Base-by-base conservation (phyloP, 2,797 vertebrate genomes). In the Steatocranus sp. region DNA sequence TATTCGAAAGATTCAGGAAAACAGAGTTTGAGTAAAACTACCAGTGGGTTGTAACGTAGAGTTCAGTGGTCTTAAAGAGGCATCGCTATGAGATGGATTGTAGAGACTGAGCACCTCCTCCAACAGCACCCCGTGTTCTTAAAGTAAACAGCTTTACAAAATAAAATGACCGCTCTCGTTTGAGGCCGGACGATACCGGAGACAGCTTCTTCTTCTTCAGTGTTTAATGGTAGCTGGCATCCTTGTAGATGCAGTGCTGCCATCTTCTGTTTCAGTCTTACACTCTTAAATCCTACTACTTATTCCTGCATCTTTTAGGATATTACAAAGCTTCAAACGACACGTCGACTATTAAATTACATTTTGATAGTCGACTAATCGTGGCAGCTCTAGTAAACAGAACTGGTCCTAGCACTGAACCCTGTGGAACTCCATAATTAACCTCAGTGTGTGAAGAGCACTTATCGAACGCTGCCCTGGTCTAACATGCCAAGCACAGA, bases 131-230 rank as follows among this genome's bases (percentile, higher is more conserved):
- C 3, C 1, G 1, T 58, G 54, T 58, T 58, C 27, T 58, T 32
- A 32, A 18, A 32, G 54, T 6, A 58, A 56, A 56, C 54, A 32
- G 54, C 54, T 56, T 56, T 32, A 56, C 54, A 56, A 58, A 58
- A 32, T 18, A 32, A 58, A 34, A 58, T 0, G 9, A 4, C 54
- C 9, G 6, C 30, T 3, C 54, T 32, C 5, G 3, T 18, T 6
- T 58, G 54, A 32, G 53, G 27, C 49, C 10, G 46, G 46, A 48
- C 4, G 23, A 25, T 17, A 30, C 8, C 1, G 25, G 7, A 54
- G 0, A 30, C 25, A 1, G 53, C 53, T 56, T 9, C 53, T 56
- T 54, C 53, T 54, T 56, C 25, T 17, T 56, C 14, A 0, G 53
- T 1, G 25, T 56, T 56, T 56, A 54, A 54, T 1, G 1, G 53